A percentile compares a stretch with the other conserved stretches of the same genome.
Evolutionary conservation across 2,113 vertebrate species (phyloP).

Genomic region (Mirza zaza): DNA sequence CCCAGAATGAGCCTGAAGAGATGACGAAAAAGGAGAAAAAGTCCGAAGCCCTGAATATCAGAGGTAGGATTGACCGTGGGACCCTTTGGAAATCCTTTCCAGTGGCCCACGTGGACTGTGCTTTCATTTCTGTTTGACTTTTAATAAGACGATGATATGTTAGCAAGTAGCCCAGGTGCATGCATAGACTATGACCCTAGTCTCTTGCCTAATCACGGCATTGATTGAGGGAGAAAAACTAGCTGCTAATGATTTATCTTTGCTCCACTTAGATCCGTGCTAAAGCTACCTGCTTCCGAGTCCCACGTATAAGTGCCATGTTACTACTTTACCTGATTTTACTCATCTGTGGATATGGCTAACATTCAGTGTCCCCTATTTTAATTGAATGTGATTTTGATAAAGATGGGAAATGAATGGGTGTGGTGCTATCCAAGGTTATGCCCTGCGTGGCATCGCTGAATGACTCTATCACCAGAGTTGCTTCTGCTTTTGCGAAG

Average conservation of each 20-base stretch:
- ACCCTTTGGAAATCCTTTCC: too few species aligned
- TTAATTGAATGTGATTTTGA: not conserved
- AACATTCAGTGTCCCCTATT: not conserved
- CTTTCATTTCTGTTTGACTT: not conserved
- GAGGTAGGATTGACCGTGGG: conserved; percentile 82
- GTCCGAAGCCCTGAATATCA: conserved; percentile 88
- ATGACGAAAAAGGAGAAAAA: conserved; percentile 80
- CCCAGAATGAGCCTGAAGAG: conserved; percentile 75
- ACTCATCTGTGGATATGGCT: accelerated
- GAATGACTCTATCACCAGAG: not conserved
- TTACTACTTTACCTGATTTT: not conserved
- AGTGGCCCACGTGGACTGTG: accelerated
- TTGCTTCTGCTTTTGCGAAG: not conserved
- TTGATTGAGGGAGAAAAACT: not conserved
- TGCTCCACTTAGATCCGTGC: not conserved
- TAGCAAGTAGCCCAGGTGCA: not conserved
- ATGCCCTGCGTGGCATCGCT: not conserved
- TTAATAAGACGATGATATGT: not conserved
- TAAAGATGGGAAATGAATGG: not conserved
- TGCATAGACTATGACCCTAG: conserved; percentile 15
- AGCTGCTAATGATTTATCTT: conserved; percentile 48
- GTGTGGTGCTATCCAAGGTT: not conserved
- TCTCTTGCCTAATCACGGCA: conserved; percentile 51
- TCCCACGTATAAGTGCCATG: accelerated
- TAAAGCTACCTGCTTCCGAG: not conserved